Conservation (phyloP, 2,797 vertebrate genomes). For the Anguilla pacifica region DNA sequence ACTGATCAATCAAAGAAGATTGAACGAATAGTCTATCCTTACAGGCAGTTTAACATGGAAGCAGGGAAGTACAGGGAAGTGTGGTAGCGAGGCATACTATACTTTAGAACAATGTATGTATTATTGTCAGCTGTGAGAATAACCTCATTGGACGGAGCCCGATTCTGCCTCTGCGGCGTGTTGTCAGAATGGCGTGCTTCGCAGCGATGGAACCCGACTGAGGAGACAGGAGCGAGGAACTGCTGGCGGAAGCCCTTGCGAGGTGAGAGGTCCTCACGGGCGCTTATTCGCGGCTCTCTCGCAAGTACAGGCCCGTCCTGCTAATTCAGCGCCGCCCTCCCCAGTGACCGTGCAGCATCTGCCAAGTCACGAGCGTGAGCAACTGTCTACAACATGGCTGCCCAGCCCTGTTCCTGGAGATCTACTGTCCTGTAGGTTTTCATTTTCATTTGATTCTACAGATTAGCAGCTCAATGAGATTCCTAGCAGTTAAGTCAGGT, state of each 20-base stretch:
- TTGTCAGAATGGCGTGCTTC: not conserved
- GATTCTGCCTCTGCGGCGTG: not conserved
- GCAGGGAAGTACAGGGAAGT: not conserved
- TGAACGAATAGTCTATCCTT: not conserved
- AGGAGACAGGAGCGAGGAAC: not conserved
- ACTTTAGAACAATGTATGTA: not conserved
- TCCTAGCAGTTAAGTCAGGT: no score
- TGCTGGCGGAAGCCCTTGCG: not conserved
- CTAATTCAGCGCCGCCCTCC: not conserved
- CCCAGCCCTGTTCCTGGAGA: not conserved
- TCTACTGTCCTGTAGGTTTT: not conserved
- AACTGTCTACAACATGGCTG: not conserved
- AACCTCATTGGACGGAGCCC: not conserved
- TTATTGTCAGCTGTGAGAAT: not conserved
- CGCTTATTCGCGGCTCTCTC: not conserved
- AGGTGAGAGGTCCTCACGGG: not conserved
- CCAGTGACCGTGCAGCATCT: not conserved
- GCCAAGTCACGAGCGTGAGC: not conserved
- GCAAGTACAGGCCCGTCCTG: constrained; percentile 5
- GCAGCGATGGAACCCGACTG: not conserved
- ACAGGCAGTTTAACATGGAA: not conserved
- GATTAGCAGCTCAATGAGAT: no score
- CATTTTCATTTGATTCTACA: not conserved
- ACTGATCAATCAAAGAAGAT: not conserved
- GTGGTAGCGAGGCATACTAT: not conserved